Conservation (phyloP, 2,797 vertebrate species). For the Synaphobranchus kaupii region DNA sequence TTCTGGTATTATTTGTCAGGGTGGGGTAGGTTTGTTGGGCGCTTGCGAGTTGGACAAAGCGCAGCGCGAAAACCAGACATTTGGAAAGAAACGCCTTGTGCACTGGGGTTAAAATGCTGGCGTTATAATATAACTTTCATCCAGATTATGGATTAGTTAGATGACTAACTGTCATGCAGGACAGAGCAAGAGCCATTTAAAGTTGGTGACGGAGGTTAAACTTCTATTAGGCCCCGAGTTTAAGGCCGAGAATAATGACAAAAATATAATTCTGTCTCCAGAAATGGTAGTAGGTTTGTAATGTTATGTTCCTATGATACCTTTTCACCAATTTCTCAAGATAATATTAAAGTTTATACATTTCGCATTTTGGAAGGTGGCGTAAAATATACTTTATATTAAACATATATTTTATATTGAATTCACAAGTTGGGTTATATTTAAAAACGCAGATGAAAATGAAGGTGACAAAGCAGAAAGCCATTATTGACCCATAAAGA, state of each 20-base stretch:
- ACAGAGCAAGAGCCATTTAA: not conserved
- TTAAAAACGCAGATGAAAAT: not conserved
- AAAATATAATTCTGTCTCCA: not conserved
- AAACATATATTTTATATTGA: not conserved
- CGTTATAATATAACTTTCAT: not conserved
- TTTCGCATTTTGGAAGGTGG: not conserved
- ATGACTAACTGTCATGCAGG: not conserved
- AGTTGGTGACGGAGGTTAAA: not conserved
- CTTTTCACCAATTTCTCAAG: not conserved
- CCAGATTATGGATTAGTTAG: not conserved
- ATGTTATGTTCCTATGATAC: not conserved
- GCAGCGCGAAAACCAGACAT: not conserved
- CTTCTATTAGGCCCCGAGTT: not conserved
- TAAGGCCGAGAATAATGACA: not conserved
- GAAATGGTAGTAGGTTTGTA: not conserved
- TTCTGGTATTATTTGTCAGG: not conserved
- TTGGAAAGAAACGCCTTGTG: not conserved
- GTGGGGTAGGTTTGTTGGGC: not conserved
- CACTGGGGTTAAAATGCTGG: not conserved
- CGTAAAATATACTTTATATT: not conserved
- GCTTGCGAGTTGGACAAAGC: not conserved
- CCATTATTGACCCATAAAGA: not conserved
- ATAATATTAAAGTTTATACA: not conserved
- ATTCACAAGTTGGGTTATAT: not conserved
- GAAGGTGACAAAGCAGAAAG: not conserved